Base-by-base conservation (phyloP, 2,797 vertebrate genomes). In the Tragelaphus eurycerus region DNA sequence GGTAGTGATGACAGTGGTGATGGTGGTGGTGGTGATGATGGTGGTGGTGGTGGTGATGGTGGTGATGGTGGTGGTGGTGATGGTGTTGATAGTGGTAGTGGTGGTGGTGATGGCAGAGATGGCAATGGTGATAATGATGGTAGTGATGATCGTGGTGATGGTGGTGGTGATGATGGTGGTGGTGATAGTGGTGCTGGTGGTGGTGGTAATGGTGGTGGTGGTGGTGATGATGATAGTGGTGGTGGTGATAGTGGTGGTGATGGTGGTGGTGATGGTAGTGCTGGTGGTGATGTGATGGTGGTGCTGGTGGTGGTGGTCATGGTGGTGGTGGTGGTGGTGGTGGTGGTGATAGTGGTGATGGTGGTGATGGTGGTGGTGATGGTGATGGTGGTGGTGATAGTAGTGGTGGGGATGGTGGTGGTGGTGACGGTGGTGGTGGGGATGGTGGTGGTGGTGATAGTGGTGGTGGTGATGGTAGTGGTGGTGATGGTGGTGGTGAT, bases 401-500 rank as follows among this genome's bases (percentile, higher is more conserved):
- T 29, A 13, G 3, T 60, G 12, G 11, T 29, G 25, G 11, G 29
- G 13, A 0, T 29, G 11, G 2, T 13, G 5, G 0, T 60, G 12
- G 0, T 60, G 12, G 0, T 60, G 12, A 6, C 14, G 59, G 0
- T 59, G 57, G 0, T 27, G 10, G 0, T 59, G 57, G 0, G 27
- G 10, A 0, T 27, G 10, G 0, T 12, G 57, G 0, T 25, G 57
- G 3, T 27, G 57, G 0, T 25, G 57, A 38, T 4, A 38, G 11
- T 29, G 59, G 1, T 59, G 23, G 1, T 59, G 57, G 1, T 54
- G 5, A 0, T 54, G 16, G 6, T 54, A 23, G 0, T 59, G 27
- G 12, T 38, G n/a, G 1, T 6, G 59, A 8, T 31, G 46, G 13
- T 50, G 17, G 6, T 54, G 81, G 14, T 43, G 60, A 25, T 52